Evolutionary conservation across 2,888 invertebrate species (phyloP).

Genomic region (Asteroscopus sphinx): DNA sequence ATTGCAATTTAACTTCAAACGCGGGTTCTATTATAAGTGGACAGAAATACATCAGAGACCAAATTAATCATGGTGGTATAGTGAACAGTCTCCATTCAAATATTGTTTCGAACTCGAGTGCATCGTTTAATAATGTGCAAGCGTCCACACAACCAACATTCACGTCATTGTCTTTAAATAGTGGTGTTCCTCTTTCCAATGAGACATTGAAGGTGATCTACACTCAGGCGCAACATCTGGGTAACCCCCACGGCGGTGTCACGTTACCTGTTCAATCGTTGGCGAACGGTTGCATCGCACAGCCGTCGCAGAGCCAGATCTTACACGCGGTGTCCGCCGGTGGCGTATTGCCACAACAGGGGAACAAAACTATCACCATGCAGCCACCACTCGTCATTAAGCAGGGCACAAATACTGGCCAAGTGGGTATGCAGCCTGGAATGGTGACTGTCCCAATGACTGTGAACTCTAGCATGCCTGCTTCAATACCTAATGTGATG

Average conservation of each 20-base stretch:
- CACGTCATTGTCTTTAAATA: slow-evolving; percentile 65
- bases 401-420: slow-evolving; percentile 76
- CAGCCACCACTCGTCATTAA: slow-evolving; percentile 86
- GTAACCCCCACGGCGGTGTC: slow-evolving; percentile 71
- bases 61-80: slow-evolving; percentile 69
- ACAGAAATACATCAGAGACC: slow-evolving; percentile 76
- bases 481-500: slow-evolving; percentile 91
- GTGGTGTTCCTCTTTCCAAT: slow-evolving; percentile 80
- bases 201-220: slow-evolving; percentile 90
- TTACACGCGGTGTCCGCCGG: slow-evolving; percentile 88
- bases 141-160: slow-evolving; percentile 63
- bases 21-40: slow-evolving; percentile 90
- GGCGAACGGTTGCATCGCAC: slow-evolving; percentile 92
- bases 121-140: slow-evolving; percentile 70
- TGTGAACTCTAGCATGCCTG: slow-evolving; percentile 89
- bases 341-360: slow-evolving; percentile 69
- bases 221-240: slow-evolving; percentile 85
- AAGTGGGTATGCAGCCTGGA: slow-evolving; percentile 86
- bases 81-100: slow-evolving; percentile 78
- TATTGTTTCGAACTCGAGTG: slow-evolving; percentile 63
- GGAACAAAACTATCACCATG: slow-evolving; percentile 76
- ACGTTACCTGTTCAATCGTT: slow-evolving; percentile 87
- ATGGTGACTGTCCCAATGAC: slow-evolving; percentile 92
- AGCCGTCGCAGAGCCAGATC: slow-evolving; percentile 86
- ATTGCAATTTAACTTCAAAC: slow-evolving; percentile 91